These are phyloP conservation scores for Geotrypetes seraphini DNA, from an alignment of 2,797 vertebrate genomes.

Conservation along the genomic window DNA sequence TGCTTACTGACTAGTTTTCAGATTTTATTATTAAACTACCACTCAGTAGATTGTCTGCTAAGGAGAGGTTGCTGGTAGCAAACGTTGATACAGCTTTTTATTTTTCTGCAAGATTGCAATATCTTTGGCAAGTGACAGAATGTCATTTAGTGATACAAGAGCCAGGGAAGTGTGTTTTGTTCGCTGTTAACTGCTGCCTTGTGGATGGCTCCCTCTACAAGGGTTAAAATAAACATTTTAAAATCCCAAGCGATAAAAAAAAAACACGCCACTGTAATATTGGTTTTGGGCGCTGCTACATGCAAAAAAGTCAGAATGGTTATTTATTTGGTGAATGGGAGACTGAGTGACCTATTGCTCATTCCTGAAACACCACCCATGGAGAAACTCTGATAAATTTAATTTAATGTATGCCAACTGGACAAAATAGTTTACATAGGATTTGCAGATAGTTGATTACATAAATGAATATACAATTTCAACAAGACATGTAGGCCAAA, in stretches of 20 bases:
- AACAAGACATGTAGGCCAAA: no score
- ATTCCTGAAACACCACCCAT: no score
- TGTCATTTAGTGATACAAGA: conserved; percentile 13
- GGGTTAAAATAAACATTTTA: conserved; percentile 13
- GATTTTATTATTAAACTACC: no score
- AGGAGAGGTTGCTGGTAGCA: no score
- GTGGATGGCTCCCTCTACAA: conserved; percentile 17
- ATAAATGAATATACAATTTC: no score
- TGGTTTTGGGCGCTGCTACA: background rate
- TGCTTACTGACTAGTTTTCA: no score
- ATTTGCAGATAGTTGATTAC: no score
- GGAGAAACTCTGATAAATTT: no score
- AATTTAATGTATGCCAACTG: no score
- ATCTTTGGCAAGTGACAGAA: conserved; percentile 1
- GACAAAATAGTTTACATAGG: no score
- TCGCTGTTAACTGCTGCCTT: conserved; percentile 21
- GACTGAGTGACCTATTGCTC: conserved; percentile 20
- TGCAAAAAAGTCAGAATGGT: conserved; percentile 9
- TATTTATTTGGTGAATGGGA: conserved; percentile 7
- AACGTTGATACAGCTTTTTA: background rate
- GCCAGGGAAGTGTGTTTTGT: no score
- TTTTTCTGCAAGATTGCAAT: conserved; percentile 6
- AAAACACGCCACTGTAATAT: conserved; percentile 4
- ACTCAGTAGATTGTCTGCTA: no score
- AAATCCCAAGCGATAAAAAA: conserved; percentile 18